Evolutionary conservation across 2,888 invertebrate genomes (phyloP).

Genomic region (Meteorus colon): DNA sequence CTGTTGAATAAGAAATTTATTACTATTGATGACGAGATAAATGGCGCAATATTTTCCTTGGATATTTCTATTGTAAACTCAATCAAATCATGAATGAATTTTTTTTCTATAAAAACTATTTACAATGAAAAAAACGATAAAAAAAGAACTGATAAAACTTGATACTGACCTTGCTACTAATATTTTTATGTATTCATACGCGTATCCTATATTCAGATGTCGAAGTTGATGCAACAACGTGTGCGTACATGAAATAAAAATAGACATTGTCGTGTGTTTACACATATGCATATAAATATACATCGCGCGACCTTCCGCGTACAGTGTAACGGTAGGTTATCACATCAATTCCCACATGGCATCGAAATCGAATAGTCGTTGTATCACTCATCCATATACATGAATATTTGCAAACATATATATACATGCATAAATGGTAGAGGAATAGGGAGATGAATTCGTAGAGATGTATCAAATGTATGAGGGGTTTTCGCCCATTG

Average conservation of each 20-base stretch:
- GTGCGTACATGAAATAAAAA: conserved; percentile 1
- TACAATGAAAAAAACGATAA: no score
- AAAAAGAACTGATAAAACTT: background rate
- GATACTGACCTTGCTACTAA: background rate
- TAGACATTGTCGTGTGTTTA: conserved; percentile 20
- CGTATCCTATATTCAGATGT: conserved; percentile 28
- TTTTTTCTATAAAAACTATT: no score
- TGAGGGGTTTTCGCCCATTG: background rate
- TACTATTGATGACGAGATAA: no score
- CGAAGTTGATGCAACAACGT: conserved; percentile 17
- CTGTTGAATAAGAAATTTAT: no score
- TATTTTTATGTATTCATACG: conserved; percentile 1
- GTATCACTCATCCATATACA: conserved; percentile 27
- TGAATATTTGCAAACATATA: conserved; percentile 53
- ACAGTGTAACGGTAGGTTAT: conserved; percentile 25
- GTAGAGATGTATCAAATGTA: conserved; percentile 9
- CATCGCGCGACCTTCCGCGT: conserved; percentile 25
- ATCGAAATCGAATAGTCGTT: conserved; percentile 57
- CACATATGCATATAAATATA: conserved; percentile 39
- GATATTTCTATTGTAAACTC: no score
- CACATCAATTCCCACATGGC: conserved; percentile 57
- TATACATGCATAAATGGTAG: conserved; percentile 53
- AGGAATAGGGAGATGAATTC: background rate
- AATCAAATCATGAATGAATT: no score
- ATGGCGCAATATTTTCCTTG: no score